Base-by-base conservation (phyloP, 2,797 vertebrate species). In the Merluccius polli region DNA sequence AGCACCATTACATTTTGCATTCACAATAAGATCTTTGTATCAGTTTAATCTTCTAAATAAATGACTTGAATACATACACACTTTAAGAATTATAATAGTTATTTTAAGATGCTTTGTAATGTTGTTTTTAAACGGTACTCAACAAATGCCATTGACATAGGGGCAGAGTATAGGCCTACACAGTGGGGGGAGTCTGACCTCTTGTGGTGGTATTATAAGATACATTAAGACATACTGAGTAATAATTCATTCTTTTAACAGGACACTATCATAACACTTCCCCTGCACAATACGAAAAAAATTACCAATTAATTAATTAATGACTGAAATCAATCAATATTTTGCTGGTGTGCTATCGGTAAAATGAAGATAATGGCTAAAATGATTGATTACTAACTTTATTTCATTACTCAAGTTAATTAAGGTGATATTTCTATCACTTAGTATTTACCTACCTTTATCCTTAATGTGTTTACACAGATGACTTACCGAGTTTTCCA, bases 171-270 rank as follows among this genome's bases (percentile, higher is more conserved):
- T n/a, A n/a, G 29, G 16, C 10, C 31, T 24, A 68, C 31, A 81
- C 27, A 33, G 0, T 67, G 71, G 75, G 79, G 65, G 68, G 68
- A 80, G 77, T 80, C 78, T 85, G 85, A 75, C 84, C 84, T 82
- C 86, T 88, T 84, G 82, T 89, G 89, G 82, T 82, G 73, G 74
- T 41, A 44, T n/a, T 27, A 70, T 59, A 77, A 11, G 18, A 83
- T 74, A 33, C 78, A 81, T 80, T 31, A 70, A 73, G 38, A 76
- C 75, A 24, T 31, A 30, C 12, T 76, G 73, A 73, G 80, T 15
- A 38, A 29, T 27, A 41, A 72, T 75, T 31, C 33, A 18, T 2
- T 77, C 21, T 44, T 63, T 79, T 29, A 6, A 38, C 12, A 52
- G 31, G n/a, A 67, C 41, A 11, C 59, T 27, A 11, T 27, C 24